A percentile compares a stretch with the other conserved stretches of the same genome.
Conservation (phyloP, 2,888 invertebrate genomes). For the Scaptomyza tumidula region DNA sequence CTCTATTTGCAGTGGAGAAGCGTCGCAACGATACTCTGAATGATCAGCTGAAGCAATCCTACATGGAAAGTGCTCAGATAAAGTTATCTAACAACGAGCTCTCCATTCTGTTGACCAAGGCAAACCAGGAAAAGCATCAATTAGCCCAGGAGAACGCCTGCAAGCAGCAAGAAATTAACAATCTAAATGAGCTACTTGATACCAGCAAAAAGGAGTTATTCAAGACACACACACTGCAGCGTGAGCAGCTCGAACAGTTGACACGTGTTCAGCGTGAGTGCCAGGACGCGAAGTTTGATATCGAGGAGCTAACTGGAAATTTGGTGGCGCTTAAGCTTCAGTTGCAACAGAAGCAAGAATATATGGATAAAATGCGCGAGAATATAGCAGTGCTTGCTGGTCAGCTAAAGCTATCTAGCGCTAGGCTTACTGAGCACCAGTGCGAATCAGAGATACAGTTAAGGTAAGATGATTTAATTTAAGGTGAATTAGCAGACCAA, state of each 20-base stretch:
- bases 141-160: conserved; percentile 43
- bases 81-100: conserved; percentile 64
- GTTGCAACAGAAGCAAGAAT: conserved; percentile 17
- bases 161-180: conserved; percentile 74
- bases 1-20: conserved; percentile 81
- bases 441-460: conserved; percentile 11
- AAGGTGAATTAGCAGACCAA: neutral
- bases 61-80: conserved; percentile 75
- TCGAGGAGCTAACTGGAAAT: conserved; percentile 38
- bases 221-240: conserved; percentile 65
- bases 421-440: conserved; percentile 34
- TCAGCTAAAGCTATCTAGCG: conserved; percentile 17
- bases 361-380: conserved; percentile 27
- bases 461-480: conserved; percentile 7
- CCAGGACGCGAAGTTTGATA: conserved; percentile 52
- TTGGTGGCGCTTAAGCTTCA: conserved; percentile 72
- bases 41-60: conserved; percentile 66
- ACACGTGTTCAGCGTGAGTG: conserved; percentile 71
- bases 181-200: conserved; percentile 65
- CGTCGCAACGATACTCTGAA: conserved; percentile 81
- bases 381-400: conserved; percentile 26
- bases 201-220: conserved; percentile 76
- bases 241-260: conserved; percentile 73
- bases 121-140: conserved; percentile 61
- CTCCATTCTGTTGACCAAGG: conserved; percentile 61